Evolutionary conservation across 2,888 invertebrate species (phyloP).

Genomic region (Blera fallax): DNA sequence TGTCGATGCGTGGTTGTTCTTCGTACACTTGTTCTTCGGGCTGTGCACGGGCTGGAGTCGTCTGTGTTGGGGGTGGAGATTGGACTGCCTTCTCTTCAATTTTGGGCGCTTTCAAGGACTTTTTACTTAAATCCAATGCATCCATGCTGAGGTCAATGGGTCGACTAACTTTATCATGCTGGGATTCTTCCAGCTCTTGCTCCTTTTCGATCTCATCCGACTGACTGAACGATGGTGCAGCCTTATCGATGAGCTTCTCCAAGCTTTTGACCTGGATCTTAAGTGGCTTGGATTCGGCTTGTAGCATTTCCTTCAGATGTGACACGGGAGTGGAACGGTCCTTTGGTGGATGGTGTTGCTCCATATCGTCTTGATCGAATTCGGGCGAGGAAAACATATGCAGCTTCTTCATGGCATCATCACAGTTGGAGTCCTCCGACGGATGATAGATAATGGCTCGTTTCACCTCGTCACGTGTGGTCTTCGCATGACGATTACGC

Average conservation of each 20-base stretch:
- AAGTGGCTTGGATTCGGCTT: constrained; percentile 81
- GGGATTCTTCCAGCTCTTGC: constrained; percentile 82
- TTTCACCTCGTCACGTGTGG: constrained; percentile 93
- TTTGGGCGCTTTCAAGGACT: constrained; percentile 81
- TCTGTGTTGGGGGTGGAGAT: constrained; percentile 1
- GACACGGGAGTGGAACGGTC: constrained; percentile 81
- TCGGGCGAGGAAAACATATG: constrained; percentile 84
- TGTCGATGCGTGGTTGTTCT: constrained; percentile 75
- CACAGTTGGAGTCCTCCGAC: constrained; percentile 91
- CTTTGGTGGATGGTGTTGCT: constrained; percentile 77
- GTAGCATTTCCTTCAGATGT: constrained; percentile 82
- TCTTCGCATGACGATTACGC: constrained; percentile 93
- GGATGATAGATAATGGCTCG: constrained; percentile 93
- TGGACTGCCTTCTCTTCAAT: constrained; percentile 62
- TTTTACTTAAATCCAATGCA: constrained; percentile 92
- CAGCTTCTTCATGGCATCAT: constrained; percentile 85
- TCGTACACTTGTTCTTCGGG: no score
- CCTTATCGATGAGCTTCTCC: constrained; percentile 83
- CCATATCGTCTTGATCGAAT: constrained; percentile 81
- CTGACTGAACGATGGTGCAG: constrained; percentile 72
- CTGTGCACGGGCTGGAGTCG: background rate
- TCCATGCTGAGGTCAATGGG: constrained; percentile 90
- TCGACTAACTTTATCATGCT: constrained; percentile 79
- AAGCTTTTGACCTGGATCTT: constrained; percentile 86
- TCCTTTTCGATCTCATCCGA: constrained; percentile 83